Base-by-base conservation (phyloP, 2,888 invertebrate species). In the Hirtodrosophila alboralis region DNA sequence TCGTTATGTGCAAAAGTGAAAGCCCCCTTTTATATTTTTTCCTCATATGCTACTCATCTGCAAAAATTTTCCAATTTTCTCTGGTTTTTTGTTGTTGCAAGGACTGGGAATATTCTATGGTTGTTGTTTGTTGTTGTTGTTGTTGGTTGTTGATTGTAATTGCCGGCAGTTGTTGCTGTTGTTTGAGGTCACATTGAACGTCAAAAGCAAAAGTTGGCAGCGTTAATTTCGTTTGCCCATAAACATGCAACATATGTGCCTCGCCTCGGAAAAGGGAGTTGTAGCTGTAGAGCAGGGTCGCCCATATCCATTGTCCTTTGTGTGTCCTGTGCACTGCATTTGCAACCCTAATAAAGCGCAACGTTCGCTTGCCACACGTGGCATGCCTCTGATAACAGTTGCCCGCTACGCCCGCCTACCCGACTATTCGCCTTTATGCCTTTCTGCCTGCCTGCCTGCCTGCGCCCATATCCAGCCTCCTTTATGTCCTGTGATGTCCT, bases 181-280 rank as follows among this genome's bases (percentile, higher is more conserved):
- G 73, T 73, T n/a, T 83, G 83, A 76, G 79, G 77, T 83, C 84
- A 72, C 79, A 75, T 83, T 61, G 80, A 76, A 84, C 53, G 75
- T 78, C 83, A 78, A 78, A 84, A 64, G 75, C 75, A 84, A 68
- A 74, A 74, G 69, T 70, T 68, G 76, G 59, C 81, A 51, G 66
- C 70, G 85, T 84, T 79, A 75, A 81, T 81, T 84, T 84, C 75
- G 68, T 76, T 84, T 78, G 75, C 54, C 66, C 79, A 81, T 81
- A 81, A 81, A 84, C 80, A 79, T 83, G 85, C 83, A 74, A 76
- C 85, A 85, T 83, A 85, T 85, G 81, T 40, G 68, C 38, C 10
- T 33, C 31, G n/a, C n/a, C n/a, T n/a, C n/a, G n/a, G n/a, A n/a
- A n/a, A 27, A 38, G 40, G 26, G 18, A 37, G 27, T 26, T 33